These are phyloP conservation scores for Electrona antarctica DNA, from an alignment of 2,113 vertebrate species.

Conservation along the genomic window DNA sequence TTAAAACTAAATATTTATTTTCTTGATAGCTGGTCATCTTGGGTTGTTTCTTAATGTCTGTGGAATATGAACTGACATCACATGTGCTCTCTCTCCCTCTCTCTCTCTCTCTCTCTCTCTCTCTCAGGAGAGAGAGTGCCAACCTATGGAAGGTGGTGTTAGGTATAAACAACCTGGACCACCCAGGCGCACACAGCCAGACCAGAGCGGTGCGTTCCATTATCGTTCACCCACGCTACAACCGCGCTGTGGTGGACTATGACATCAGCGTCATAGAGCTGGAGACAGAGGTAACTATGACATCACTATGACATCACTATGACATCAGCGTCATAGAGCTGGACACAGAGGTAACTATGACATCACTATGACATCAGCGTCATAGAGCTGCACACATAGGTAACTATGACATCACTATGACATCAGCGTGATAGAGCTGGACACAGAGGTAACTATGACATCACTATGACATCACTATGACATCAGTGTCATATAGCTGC, in stretches of 20 bases:
- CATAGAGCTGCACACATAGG: conserved; percentile 40
- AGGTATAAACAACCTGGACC: conserved; percentile 93
- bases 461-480: no score
- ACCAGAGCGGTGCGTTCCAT: conserved; percentile 85
- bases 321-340: no score
- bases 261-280: conserved; percentile 96
- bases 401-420: no score
- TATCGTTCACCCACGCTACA: conserved; percentile 93
- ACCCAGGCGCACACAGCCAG: conserved; percentile 86
- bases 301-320: not conserved
- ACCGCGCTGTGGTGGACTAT: conserved; percentile 91
- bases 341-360: no score
- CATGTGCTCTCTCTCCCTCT: not conserved
- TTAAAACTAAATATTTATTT: no score
- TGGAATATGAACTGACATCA: no score
- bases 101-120: not conserved
- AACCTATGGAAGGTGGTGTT: conserved; percentile 91
- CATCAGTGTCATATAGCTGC: no score
- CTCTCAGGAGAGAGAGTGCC: conserved; percentile 85
- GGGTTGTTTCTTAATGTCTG: no score
- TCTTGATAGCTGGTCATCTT: no score
- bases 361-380: no score
- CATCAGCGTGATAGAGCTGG: no score
- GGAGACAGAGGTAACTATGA: conserved; percentile 34
- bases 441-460: conserved; percentile 48